A percentile compares a stretch with the other conserved stretches of the same genome.
Evolutionary conservation across 2,113 vertebrate genomes (phyloP).

Genomic region (Poicephalus gulielmi): DNA sequence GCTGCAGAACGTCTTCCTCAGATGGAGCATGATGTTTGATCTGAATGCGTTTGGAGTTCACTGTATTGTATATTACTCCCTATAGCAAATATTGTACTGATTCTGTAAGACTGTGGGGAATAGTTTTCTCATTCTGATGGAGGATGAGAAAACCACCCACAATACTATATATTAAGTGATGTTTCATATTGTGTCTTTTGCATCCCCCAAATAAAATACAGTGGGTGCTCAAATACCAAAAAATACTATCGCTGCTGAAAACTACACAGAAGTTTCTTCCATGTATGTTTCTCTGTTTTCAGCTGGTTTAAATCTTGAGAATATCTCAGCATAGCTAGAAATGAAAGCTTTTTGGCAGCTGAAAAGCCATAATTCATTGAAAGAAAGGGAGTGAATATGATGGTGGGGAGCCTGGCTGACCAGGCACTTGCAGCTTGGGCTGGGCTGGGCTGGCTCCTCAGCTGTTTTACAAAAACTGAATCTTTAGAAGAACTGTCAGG

Average conservation of each 20-base stretch:
- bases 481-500: not conserved
- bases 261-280: not conserved
- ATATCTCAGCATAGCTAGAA: not conserved
- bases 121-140: not conserved
- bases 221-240: not conserved
- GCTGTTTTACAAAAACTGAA: not conserved
- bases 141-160: not conserved
- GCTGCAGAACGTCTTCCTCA: not conserved
- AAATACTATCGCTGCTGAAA: not conserved
- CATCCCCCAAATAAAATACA: not conserved
- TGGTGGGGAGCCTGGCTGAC: not conserved
- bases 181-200: not conserved
- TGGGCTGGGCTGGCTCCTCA: not conserved
- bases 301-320: not conserved
- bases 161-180: not conserved
- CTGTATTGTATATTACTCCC: not conserved
- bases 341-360: not conserved
- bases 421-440: not conserved
- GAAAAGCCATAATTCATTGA: not conserved
- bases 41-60: not conserved
- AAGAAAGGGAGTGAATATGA: not conserved
- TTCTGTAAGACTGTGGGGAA: not conserved
- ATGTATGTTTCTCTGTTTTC: slow-evolving; percentile 6
- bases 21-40: not conserved
- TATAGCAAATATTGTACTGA: not conserved